These are phyloP conservation scores for Enchytraeus crypticus DNA, from an alignment of 2,888 invertebrate species.

Conservation along the genomic window DNA sequence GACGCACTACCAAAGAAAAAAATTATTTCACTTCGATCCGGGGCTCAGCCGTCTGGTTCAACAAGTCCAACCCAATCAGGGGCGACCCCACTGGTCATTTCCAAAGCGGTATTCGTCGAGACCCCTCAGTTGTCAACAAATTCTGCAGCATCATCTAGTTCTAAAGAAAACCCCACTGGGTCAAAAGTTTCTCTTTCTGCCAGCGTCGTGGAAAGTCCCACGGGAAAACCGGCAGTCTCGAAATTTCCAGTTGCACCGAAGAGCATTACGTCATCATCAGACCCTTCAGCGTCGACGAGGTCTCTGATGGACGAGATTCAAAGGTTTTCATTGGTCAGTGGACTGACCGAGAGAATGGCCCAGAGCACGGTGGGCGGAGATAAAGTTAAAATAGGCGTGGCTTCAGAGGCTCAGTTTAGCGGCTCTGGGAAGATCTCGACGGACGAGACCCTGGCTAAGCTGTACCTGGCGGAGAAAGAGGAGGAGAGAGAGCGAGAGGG, in stretches of 20 bases:
- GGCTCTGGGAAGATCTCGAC: neutral
- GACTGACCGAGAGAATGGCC: no score
- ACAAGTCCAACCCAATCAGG: neutral
- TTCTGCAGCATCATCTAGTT: no score
- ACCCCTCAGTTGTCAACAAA: neutral
- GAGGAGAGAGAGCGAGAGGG: constrained; percentile 20
- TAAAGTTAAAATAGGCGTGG: no score
- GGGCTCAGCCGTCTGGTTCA: neutral
- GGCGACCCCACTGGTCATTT: neutral
- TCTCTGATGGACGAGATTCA: neutral
- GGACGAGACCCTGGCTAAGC: constrained; percentile 5
- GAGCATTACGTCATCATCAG: no score
- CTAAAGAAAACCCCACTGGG: no score
- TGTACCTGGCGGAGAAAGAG: constrained; percentile 13
- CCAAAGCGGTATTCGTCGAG: neutral
- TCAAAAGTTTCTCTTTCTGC: no score
- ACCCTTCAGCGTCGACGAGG: no score
- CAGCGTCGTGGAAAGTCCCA: neutral
- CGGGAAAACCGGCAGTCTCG: neutral
- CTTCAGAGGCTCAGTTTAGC: no score
- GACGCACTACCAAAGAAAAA: neutral
- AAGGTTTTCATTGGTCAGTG: no score
- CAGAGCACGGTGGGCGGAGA: no score
- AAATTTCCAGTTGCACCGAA: neutral
- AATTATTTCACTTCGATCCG: neutral